Evolutionary conservation across 2,797 vertebrate genomes (phyloP).

Genomic region (Sebastes oblongus): DNA sequence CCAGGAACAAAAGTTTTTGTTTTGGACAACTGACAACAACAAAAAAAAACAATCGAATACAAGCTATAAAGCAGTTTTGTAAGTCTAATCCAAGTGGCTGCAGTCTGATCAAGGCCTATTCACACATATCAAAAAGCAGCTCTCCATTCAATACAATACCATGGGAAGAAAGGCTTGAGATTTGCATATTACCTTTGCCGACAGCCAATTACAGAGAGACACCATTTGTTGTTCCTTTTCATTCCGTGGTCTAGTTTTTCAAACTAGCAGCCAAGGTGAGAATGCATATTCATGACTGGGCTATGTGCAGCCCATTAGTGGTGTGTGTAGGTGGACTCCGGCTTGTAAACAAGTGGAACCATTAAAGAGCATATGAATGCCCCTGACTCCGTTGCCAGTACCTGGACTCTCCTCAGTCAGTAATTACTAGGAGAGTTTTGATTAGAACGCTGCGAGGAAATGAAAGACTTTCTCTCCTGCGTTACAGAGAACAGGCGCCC

Average conservation of each 20-base stretch:
- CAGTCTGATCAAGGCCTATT: constrained; percentile 56
- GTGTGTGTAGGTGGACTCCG: constrained; percentile 64
- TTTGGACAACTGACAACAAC: constrained; percentile 12
- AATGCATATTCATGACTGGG: constrained; percentile 76
- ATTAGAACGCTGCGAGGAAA: constrained; percentile 54
- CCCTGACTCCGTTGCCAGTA: constrained; percentile 45
- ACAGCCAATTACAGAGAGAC: constrained; percentile 67
- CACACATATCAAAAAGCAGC: constrained; percentile 54
- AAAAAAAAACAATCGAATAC: not conserved
- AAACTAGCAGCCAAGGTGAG: constrained; percentile 60
- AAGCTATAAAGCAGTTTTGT: constrained; percentile 5
- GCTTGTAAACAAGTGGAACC: constrained; percentile 62
- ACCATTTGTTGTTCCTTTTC: constrained; percentile 69
- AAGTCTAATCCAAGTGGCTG: constrained; percentile 30
- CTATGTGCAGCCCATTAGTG: constrained; percentile 70
- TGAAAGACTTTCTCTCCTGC: constrained; percentile 43
- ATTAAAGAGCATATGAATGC: constrained; percentile 60
- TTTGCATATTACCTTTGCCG: constrained; percentile 70
- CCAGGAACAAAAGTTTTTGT: constrained; percentile 8
- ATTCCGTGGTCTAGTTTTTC: constrained; percentile 60
- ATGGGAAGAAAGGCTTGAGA: constrained; percentile 36
- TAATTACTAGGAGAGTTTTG: constrained; percentile 63
- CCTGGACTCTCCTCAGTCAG: constrained; percentile 58
- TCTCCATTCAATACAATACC: constrained; percentile 47
- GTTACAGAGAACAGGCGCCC: constrained; percentile 2